These are phyloP conservation scores for Stomorhina lunata DNA, from an alignment of 2,888 invertebrate species.

Conservation along the genomic window DNA sequence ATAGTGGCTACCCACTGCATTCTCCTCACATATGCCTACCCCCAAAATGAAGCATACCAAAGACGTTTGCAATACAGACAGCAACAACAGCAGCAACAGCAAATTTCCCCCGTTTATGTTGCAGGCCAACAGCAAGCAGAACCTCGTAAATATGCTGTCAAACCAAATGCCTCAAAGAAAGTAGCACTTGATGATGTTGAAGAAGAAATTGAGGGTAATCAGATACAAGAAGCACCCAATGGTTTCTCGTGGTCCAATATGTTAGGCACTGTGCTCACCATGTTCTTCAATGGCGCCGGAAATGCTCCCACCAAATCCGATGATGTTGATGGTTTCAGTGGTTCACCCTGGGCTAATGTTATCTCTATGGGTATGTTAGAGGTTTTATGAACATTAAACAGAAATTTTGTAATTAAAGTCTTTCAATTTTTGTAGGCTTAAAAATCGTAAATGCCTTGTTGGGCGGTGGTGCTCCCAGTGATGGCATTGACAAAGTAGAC, in stretches of 20 bases:
- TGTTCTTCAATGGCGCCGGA: conserved; percentile 87
- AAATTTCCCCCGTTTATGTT: conserved; percentile 74
- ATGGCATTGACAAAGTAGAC: conserved; percentile 94
- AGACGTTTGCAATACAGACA: conserved; percentile 67
- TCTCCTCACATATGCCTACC: conserved; percentile 85
- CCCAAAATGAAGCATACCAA: conserved; percentile 80
- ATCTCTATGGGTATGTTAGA: conserved; percentile 84
- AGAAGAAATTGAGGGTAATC: conserved; percentile 88
- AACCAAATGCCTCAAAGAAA: conserved; percentile 93
- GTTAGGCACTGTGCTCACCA: conserved; percentile 92
- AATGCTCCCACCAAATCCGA: conserved; percentile 89
- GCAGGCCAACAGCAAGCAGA: conserved; percentile 52
- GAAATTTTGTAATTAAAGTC: not conserved
- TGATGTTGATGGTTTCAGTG: conserved; percentile 84
- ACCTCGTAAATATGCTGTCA: conserved; percentile 92
- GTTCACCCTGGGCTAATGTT: conserved; percentile 93
- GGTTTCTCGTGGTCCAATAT: conserved; percentile 95
- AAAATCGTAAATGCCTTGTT: conserved; percentile 91
- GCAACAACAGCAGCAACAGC: conserved; percentile 52
- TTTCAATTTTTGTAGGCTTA: conserved; percentile 80
- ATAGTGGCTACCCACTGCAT: conserved; percentile 85
- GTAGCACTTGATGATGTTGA: conserved; percentile 90
- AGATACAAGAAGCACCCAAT: conserved; percentile 85
- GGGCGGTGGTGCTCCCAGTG: conserved; percentile 87
- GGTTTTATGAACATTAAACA: not conserved